Conservation (phyloP, 1,140 invertebrate species). For the Hylaeus volcanicus region DNA sequence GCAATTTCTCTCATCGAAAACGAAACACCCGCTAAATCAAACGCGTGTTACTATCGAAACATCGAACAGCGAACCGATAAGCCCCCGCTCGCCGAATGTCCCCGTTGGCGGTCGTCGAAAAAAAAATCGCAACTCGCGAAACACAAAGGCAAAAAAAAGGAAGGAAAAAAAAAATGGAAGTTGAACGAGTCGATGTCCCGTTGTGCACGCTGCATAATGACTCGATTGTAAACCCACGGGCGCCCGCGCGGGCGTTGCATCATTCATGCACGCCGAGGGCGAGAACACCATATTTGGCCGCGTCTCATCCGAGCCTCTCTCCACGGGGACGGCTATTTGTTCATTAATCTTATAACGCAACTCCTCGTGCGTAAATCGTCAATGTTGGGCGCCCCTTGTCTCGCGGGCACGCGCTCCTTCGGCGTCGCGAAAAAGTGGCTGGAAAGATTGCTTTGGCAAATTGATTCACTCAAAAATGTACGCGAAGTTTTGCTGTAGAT, state of each 20-base stretch:
- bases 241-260: constrained; percentile 66
- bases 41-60: not conserved
- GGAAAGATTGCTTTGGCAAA: constrained; percentile 6
- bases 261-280: constrained; percentile 68
- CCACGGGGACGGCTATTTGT: constrained; percentile 68
- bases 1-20: not conserved
- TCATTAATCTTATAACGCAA: constrained; percentile 76
- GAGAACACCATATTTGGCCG: constrained; percentile 64
- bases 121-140: not conserved
- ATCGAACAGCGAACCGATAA: constrained; percentile 11
- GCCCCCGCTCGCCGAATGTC: not conserved
- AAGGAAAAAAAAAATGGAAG: no score
- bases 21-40: not conserved
- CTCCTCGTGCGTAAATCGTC: constrained; percentile 58
- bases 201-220: constrained; percentile 72
- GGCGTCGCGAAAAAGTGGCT: constrained; percentile 7
- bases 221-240: constrained; percentile 72
- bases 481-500: no score
- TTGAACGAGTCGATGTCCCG: constrained; percentile 50
- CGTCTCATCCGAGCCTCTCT: constrained; percentile 59
- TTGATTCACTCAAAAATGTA: no score
- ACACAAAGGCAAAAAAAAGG: not conserved
- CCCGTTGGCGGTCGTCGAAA: not conserved
- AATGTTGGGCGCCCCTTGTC: constrained; percentile 48
- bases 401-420: constrained; percentile 3